phyloP scores from a whole-genome alignment of 2,888 invertebrate genomes.

The Orthonychiurus folsomi region DNA sequence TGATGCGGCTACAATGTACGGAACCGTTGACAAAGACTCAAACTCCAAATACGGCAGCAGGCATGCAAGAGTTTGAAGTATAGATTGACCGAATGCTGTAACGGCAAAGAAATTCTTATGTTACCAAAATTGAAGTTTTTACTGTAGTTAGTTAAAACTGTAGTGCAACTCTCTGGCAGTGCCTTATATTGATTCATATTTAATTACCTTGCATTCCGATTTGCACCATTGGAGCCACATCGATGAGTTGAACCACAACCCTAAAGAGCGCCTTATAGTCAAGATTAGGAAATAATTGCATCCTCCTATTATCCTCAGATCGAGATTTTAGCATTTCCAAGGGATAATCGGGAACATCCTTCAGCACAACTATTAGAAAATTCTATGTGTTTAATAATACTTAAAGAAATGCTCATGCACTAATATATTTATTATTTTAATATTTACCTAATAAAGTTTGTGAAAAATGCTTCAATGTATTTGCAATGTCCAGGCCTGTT shows the following conservation, averaged over 20 bases:
- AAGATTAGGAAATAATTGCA: constrained; percentile 87
- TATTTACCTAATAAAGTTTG: constrained; percentile 81
- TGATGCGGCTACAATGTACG: constrained; percentile 86
- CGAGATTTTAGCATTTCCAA: constrained; percentile 81
- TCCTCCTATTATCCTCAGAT: constrained; percentile 73
- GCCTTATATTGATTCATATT: too few species aligned
- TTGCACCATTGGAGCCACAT: constrained; percentile 85
- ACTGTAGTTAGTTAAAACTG: neutral
- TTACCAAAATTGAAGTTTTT: neutral
- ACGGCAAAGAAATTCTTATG: constrained; percentile 37
- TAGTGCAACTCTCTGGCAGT: constrained; percentile 5
- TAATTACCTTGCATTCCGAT: constrained; percentile 69
- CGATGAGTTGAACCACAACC: constrained; percentile 78
- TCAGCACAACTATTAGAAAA: constrained; percentile 67
- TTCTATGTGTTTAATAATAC: too few species aligned
- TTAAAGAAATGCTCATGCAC: too few species aligned
- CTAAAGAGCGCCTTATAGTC: constrained; percentile 94
- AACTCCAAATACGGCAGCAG: constrained; percentile 92
- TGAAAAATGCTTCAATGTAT: constrained; percentile 95
- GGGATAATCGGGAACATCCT: constrained; percentile 90
- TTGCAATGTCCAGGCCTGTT: constrained; percentile 90
- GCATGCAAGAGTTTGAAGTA: constrained; percentile 88
- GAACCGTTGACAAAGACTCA: constrained; percentile 89
- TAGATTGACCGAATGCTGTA: constrained; percentile 83
- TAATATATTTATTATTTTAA: constrained; percentile 7